A percentile compares a stretch with the other conserved stretches of the same genome.
phyloP scores from a whole-genome alignment of 2,888 invertebrate genomes.

The Noctua janthe region DNA sequence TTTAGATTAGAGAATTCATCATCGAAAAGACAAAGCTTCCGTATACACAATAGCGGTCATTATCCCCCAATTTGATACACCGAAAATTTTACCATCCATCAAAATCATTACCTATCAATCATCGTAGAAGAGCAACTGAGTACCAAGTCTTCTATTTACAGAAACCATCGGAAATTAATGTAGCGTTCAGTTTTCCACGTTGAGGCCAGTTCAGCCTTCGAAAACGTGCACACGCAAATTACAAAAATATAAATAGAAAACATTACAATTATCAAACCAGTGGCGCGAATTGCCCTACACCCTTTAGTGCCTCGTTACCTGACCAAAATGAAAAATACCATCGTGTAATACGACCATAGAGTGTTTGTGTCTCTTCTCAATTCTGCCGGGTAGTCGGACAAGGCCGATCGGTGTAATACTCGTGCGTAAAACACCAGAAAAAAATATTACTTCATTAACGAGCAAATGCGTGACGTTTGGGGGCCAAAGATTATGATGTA shows the following conservation, averaged over 20 bases:
- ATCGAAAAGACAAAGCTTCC: constrained; percentile 22
- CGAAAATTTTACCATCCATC: neutral
- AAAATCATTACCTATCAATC: constrained; percentile 37
- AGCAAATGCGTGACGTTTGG: constrained; percentile 77
- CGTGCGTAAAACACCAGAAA: constrained; percentile 83
- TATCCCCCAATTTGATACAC: constrained; percentile 31
- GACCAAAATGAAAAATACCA: constrained; percentile 64
- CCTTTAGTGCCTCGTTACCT: constrained; percentile 79
- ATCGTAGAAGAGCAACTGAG: neutral
- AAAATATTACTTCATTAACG: constrained; percentile 84
- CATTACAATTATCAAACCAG: constrained; percentile 55
- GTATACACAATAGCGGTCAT: neutral
- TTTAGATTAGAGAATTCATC: neutral
- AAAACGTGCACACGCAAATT: constrained; percentile 18
- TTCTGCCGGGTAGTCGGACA: constrained; percentile 76
- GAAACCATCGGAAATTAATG: constrained; percentile 20
- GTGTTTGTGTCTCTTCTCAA: constrained; percentile 75
- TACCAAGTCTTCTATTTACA: constrained; percentile 16
- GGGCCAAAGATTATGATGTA: constrained; percentile 72
- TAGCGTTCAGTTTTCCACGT: constrained; percentile 4
- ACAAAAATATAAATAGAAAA: constrained; percentile 57
- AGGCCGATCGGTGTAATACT: constrained; percentile 80
- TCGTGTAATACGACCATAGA: constrained; percentile 29
- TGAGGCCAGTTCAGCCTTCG: constrained; percentile 20
- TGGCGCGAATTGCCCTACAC: constrained; percentile 71